Evolutionary conservation across 1,140 invertebrate species (phyloP), one percentile per base, ranked within the genome.

Genomic region (Heterodera schachtii): DNA sequence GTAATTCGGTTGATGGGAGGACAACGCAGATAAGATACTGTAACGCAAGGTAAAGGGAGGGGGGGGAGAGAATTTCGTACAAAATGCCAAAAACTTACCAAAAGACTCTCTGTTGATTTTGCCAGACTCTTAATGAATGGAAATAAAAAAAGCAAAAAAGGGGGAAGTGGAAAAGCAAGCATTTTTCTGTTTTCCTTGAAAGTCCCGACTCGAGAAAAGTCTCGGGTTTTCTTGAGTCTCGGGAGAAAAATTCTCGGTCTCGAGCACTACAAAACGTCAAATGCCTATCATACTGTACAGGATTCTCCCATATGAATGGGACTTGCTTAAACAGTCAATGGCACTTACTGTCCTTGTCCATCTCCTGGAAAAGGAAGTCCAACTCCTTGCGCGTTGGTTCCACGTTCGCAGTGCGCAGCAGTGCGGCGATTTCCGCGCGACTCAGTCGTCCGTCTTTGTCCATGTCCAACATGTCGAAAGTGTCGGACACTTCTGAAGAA

Each of bases 91-190:
- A 44, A 52, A 76, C 75, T 11, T 44, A 69, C 64, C 64, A 69
- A 88, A 88, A 19, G 87, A 86, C 75, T 86, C 82, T 79, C 87
- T 90, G 80, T 84, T 84, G 49, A 88, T 88, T 82, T 88, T 88
- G 19, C 87, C 87, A 11, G 83, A 81, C 46, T 88, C 87, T 88
- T 79, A 80, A 88, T 81, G 66, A 16, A 80, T n/a, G 78, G 13
- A 81, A 46, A 60, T 52, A 57, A 80, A 75, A 31, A 57, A 76
- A 78, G 57, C 71, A 41, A 60, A 76, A n/a, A 49, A 74, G 19
- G 13, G 6, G 19, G 49, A 43, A 44, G 41, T 57, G 41, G 6
- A 6, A 13, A 9, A 71, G 31, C 31, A 31, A n/a, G n/a, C n/a
- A n/a, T n/a, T n/a, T n/a, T n/a, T n/a, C n/a, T n/a, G n/a, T n/a